Percentiles rank a stretch among this genome's conserved stretches.
Evolutionary conservation across 2,113 vertebrate species (phyloP).

Genomic region (Rhodinocichla rosea): DNA sequence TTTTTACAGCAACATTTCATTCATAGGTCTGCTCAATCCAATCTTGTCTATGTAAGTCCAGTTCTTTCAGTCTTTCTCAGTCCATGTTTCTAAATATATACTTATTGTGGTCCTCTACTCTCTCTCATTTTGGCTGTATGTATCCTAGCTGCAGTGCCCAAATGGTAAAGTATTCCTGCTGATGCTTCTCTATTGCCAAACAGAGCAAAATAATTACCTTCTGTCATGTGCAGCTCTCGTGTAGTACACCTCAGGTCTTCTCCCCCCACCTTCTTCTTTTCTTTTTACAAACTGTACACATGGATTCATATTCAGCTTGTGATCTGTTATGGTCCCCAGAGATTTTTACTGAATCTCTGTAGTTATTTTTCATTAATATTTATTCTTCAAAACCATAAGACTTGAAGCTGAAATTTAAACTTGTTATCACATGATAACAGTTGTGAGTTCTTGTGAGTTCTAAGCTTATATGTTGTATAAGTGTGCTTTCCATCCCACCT

Average conservation of each 20-base stretch:
- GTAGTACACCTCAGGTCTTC: neutral
- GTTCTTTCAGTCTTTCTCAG: neutral
- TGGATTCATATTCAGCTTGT: neutral
- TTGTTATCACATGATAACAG: neutral
- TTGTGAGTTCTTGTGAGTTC: neutral
- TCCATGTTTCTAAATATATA: neutral
- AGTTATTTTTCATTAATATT: neutral
- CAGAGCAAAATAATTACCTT: conserved; percentile 10
- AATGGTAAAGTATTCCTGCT: neutral
- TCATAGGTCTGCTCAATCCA: neutral
- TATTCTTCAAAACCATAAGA: neutral
- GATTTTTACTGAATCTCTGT: neutral
- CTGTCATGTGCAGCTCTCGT: neutral
- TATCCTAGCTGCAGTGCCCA: neutral
- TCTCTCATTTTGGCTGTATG: neutral
- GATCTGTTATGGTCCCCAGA: neutral
- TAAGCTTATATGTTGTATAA: neutral
- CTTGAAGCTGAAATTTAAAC: neutral
- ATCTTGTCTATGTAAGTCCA: accelerated
- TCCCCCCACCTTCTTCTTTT: too few relatives aligned
- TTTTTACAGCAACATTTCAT: neutral
- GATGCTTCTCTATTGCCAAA: neutral
- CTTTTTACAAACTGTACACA: neutral
- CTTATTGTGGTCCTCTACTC: neutral
- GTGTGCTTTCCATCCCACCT: neutral